Conservation (phyloP, 1,140 invertebrate genomes). For the Caenorhabditis tropicalis region DNA sequence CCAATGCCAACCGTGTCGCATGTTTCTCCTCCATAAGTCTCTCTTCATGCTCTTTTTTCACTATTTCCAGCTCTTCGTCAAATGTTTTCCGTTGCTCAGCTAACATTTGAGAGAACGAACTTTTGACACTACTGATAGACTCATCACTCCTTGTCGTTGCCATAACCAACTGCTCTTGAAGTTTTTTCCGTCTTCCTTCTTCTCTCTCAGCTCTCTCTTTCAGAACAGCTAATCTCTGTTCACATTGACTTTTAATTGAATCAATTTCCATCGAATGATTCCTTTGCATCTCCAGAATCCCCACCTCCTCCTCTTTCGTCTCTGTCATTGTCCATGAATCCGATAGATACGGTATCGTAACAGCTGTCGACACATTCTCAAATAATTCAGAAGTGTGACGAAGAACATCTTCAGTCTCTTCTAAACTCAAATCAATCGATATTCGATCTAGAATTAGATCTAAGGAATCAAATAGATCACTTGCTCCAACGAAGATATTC, state of each 20-base stretch:
- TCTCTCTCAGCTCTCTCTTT: slow-evolving; percentile 63
- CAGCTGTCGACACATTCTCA: not conserved
- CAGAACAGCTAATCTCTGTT: slow-evolving; percentile 60
- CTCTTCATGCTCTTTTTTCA: slow-evolving; percentile 61
- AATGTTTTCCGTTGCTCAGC: slow-evolving; percentile 59
- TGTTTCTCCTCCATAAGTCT: slow-evolving; percentile 70
- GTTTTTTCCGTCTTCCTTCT: slow-evolving; percentile 55
- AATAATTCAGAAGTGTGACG: not conserved
- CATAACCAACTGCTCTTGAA: slow-evolving; percentile 65
- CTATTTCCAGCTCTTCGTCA: slow-evolving; percentile 59
- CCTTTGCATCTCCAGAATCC: not conserved
- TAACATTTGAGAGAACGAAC: slow-evolving; percentile 61
- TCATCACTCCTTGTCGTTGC: slow-evolving; percentile 35
- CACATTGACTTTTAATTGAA: slow-evolving; percentile 58
- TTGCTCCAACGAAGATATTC: slow-evolving; percentile 7
- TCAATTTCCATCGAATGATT: slow-evolving; percentile 55
- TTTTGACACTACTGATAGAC: slow-evolving; percentile 54
- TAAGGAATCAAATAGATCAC: not conserved
- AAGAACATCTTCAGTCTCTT: slow-evolving; percentile 59
- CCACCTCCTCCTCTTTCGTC: slow-evolving; percentile 15
- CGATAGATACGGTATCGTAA: slow-evolving; percentile 20
- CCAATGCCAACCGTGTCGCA: slow-evolving; percentile 77
- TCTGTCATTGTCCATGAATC: slow-evolving; percentile 25
- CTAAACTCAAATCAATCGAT: slow-evolving; percentile 57
- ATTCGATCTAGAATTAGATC: slow-evolving; percentile 45